Percentiles rank a stretch among this genome's conserved stretches.
phyloP scores from a whole-genome alignment of 2,113 vertebrate species.

The Naja naja region DNA sequence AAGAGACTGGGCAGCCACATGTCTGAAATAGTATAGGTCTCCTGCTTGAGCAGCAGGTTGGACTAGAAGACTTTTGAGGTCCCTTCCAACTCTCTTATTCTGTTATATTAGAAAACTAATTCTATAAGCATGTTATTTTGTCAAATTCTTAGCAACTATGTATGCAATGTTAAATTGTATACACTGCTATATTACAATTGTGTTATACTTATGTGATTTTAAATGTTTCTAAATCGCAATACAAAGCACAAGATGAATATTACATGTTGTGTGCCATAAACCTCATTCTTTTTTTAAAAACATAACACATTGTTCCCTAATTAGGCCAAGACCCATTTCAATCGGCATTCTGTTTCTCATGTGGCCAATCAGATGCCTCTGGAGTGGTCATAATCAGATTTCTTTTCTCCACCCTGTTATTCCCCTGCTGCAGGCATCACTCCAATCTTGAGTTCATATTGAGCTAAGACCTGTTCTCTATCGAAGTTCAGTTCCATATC shows the following conservation, averaged over 20 bases:
- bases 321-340: neutral
- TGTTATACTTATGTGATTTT: neutral
- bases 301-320: neutral
- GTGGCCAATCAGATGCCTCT: neutral
- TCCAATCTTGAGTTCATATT: neutral
- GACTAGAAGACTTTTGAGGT: neutral
- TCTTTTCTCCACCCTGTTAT: neutral
- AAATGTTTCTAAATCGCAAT: neutral
- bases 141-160: neutral
- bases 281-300: neutral
- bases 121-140: neutral
- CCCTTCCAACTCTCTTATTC: neutral
- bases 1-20: too few relatives aligned
- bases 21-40: too few relatives aligned
- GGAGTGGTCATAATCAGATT: neutral
- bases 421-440: neutral
- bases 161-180: neutral
- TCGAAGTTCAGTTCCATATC: neutral
- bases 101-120: neutral
- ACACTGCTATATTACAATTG: neutral
- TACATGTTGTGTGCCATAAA: neutral
- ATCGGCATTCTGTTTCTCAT: neutral
- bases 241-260: constrained; percentile 2
- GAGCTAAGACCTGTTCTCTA: neutral
- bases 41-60: neutral